A percentile compares a stretch with the other conserved stretches of the same genome.
phyloP scores from a whole-genome alignment of 2,113 vertebrate species.

The Eubucco bourcierii region DNA sequence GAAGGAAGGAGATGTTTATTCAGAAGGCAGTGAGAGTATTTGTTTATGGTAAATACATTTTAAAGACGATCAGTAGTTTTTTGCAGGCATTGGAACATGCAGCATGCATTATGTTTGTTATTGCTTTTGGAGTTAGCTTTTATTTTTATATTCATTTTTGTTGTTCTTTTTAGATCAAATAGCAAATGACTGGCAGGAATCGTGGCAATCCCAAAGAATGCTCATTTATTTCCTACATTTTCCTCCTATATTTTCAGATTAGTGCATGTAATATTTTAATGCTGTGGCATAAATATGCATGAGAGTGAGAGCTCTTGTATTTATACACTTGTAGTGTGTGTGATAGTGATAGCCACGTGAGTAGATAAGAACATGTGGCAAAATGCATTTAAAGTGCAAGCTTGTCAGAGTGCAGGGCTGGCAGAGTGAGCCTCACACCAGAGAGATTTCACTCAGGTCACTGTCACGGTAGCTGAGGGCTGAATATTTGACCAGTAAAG shows the following conservation, averaged over 20 bases:
- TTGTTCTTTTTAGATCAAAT: conserved; percentile 45
- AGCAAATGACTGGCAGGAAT: conserved; percentile 51
- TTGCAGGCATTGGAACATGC: neutral
- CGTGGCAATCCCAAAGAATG: conserved; percentile 25
- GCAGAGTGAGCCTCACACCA: neutral
- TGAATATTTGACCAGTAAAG: neutral
- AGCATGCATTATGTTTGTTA: neutral
- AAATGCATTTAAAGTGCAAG: neutral
- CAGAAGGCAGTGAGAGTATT: neutral
- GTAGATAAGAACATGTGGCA: neutral
- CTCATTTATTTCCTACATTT: conserved; percentile 42
- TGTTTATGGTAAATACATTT: neutral
- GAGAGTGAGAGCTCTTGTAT: neutral
- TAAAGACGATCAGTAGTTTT: neutral
- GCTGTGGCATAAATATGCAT: conserved; percentile 55
- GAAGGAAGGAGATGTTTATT: neutral
- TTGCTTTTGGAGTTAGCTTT: neutral
- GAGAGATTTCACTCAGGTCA: neutral
- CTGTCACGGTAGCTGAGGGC: neutral
- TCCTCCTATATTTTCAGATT: conserved; percentile 47
- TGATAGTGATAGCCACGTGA: neutral
- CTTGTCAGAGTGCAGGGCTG: neutral
- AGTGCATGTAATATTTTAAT: conserved; percentile 30
- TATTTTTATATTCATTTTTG: neutral
- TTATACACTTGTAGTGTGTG: neutral